Evolutionary conservation across 2,113 vertebrate genomes (phyloP), one percentile per base, ranked within the genome.

Genomic region (Turdus rufiventris): DNA sequence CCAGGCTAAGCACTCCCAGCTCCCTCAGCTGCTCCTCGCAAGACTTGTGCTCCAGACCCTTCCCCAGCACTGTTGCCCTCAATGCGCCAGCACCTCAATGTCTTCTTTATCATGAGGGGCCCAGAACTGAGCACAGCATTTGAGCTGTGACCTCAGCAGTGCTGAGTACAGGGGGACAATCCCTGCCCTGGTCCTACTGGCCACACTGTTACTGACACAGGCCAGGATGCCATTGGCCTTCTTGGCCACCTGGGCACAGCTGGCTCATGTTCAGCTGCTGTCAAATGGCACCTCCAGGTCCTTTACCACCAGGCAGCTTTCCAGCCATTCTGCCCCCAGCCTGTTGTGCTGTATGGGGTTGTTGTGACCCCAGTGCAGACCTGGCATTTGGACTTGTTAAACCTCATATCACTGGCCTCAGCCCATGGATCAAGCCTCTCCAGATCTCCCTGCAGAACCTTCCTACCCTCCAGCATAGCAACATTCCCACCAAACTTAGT

Each of bases 251-350:
- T 57, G 66, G 31, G 26, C 34, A 36, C 13, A 6, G 5, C 8
- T 18, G 31, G 25, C 6, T 42, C 20, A 1, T 18, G 31, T 58
- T 33, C 60, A 80, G 31, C 57, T 2, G 1, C 34, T 72, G 21
- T 56, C 16, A 10, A 4, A 0, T 0, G 1, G 29, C 29, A 34
- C 2, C 3, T 9, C 6, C 15, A 58, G 36, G 43, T 45, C 28
- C 23, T 80, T 80, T 38, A 58, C 9, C 4, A 9, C 2, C 14
- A 5, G 26, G 6, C 14, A 42, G 34, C 34, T 63, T 72, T 65
- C 11, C 36, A 57, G 18, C 6, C 36, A 11, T 1, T 36, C 28
- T 58, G 12, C 3, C 21, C 19, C 18, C 33, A 54, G 51, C 26
- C 67, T 38, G 66, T 43, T 1, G 6, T 4, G 1, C 31, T 57